phyloP scores from a whole-genome alignment of 2,113 vertebrate species.

The Oncorhynchus clarkii region DNA sequence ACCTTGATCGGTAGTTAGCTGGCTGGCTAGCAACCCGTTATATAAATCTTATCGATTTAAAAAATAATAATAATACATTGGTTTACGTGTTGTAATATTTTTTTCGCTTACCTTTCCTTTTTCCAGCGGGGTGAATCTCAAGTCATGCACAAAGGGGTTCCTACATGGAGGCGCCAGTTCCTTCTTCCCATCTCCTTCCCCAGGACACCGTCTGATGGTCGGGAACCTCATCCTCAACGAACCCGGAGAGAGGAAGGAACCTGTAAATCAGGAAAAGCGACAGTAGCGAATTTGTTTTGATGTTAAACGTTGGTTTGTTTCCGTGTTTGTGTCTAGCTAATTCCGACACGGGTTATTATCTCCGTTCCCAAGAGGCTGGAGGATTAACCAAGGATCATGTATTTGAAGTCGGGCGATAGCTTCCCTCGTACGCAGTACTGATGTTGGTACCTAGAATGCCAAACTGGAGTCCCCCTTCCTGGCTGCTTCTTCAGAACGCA shows the following conservation, averaged over 20 bases:
- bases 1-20: conserved; percentile 43
- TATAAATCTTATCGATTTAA: neutral
- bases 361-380: conserved; percentile 49
- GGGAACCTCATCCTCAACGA: conserved; percentile 76
- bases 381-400: conserved; percentile 58
- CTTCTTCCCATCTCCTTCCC: conserved; percentile 73
- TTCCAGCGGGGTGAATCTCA: conserved; percentile 78
- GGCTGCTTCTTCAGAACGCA: too few relatives aligned
- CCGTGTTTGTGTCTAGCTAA: neutral
- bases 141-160: conserved; percentile 88
- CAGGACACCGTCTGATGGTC: conserved; percentile 65
- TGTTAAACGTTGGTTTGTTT: conserved; percentile 4
- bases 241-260: neutral
- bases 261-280: neutral
- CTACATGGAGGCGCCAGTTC: conserved; percentile 80
- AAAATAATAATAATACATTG: too few relatives aligned
- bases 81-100: neutral
- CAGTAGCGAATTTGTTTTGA: neutral
- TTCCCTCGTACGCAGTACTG: conserved; percentile 42
- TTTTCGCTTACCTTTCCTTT: conserved; percentile 82
- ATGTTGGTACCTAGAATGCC: too few relatives aligned
- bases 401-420: conserved; percentile 55
- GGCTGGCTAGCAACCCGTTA: conserved; percentile 37
- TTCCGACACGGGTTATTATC: conserved; percentile 45
- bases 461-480: neutral